Evolutionary conservation across 2,113 vertebrate species (phyloP).

Genomic region (Pangasianodon hypophthalmus): DNA sequence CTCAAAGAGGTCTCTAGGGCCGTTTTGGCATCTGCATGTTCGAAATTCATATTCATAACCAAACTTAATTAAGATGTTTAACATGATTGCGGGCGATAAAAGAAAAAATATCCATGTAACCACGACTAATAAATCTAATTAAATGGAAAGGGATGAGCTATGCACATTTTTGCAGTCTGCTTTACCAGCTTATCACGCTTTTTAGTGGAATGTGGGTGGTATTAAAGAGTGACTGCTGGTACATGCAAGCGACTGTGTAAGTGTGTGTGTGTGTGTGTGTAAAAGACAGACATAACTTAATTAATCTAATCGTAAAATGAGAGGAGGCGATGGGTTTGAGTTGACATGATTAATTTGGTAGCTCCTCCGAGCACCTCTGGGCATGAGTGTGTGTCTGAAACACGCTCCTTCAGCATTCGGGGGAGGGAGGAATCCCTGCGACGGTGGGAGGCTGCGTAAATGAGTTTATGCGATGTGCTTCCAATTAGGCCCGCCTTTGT

Average conservation of each 20-base stretch:
- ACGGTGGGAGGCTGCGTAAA: slow-evolving; percentile 27
- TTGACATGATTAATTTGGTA: slow-evolving; percentile 53
- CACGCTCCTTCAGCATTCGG: slow-evolving; percentile 30
- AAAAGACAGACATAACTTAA: slow-evolving; percentile 44
- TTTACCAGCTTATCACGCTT: slow-evolving; percentile 16
- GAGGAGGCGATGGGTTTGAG: slow-evolving; percentile 35
- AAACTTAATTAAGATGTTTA: slow-evolving; percentile 64
- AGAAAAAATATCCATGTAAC: slow-evolving; percentile 41
- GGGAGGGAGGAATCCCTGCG: slow-evolving; percentile 8
- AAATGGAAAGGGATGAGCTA: slow-evolving; percentile 33
- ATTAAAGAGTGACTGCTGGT: slow-evolving; percentile 29
- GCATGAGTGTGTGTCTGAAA: slow-evolving; percentile 22
- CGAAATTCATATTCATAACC: slow-evolving; percentile 33
- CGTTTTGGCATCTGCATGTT: background rate
- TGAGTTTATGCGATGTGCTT: slow-evolving; percentile 37
- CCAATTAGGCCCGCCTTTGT: slow-evolving; percentile 32
- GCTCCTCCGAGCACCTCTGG: slow-evolving; percentile 25
- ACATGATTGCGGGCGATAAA: slow-evolving; percentile 60
- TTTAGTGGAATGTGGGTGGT: slow-evolving; percentile 1
- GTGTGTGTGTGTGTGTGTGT: background rate
- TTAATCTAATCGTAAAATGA: slow-evolving; percentile 51
- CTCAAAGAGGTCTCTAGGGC: slow-evolving; percentile 29
- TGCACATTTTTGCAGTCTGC: slow-evolving; percentile 19
- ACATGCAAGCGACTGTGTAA: background rate
- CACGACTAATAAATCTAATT: slow-evolving; percentile 46